Conservation (phyloP, 1,140 invertebrate species). For the Onthophagus taurus region DNA sequence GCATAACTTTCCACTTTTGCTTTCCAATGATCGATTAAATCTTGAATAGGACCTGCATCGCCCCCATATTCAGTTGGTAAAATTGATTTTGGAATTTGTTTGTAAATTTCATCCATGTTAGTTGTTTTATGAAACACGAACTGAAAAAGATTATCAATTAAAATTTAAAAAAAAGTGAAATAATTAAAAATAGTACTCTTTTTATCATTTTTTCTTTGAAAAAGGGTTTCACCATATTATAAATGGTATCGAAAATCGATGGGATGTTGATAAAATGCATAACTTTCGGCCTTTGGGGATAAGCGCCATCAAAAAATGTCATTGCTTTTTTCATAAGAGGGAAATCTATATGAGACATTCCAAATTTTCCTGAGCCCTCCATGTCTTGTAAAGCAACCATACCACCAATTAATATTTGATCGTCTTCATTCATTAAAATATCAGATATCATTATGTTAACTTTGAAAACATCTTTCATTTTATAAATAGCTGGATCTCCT, state of each 20-base stretch:
- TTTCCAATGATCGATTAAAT: constrained; percentile 41
- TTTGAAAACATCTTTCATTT: background rate
- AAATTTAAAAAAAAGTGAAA: too few relatives aligned
- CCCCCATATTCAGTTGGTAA: constrained; percentile 49
- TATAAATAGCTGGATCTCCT: background rate
- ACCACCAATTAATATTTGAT: constrained; percentile 2
- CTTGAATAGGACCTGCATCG: constrained; percentile 20
- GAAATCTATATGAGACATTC: background rate
- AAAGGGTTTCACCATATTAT: constrained; percentile 14
- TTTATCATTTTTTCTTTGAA: constrained; percentile 13
- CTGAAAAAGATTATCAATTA: too few relatives aligned
- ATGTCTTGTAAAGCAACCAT: background rate
- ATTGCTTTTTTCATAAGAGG: constrained; percentile 3
- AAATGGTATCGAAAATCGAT: constrained; percentile 6
- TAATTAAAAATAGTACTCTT: constrained; percentile 4
- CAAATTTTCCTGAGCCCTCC: background rate
- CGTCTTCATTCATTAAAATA: constrained; percentile 10
- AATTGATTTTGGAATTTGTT: constrained; percentile 41
- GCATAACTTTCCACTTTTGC: constrained; percentile 42
- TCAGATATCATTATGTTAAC: constrained; percentile 2
- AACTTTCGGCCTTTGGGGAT: constrained; percentile 9
- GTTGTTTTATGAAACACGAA: too few relatives aligned
- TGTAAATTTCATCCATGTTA: constrained; percentile 23
- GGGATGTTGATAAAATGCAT: constrained; percentile 7
- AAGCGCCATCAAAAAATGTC: constrained; percentile 2